A percentile compares a stretch with the other conserved stretches of the same genome.
Evolutionary conservation across 2,888 invertebrate species (phyloP).

Genomic region (Chrysomela aeneicollis): DNA sequence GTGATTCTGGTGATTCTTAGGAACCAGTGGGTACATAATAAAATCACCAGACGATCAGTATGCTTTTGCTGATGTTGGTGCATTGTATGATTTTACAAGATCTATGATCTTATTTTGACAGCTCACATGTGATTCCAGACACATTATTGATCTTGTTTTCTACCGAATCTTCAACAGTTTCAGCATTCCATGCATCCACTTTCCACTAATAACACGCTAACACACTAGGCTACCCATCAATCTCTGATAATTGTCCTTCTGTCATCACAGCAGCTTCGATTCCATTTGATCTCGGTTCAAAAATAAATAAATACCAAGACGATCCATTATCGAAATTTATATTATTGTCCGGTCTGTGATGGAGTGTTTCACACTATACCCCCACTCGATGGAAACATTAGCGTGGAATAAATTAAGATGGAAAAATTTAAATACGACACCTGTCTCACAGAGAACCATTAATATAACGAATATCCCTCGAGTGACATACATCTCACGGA

Average conservation of each 20-base stretch:
- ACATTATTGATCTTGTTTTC: no score
- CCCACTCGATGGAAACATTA: conserved; percentile 12
- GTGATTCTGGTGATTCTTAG: no score
- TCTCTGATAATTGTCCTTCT: conserved; percentile 6
- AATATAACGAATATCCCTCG: conserved; percentile 20
- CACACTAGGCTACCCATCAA: neutral
- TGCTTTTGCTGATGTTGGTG: no score
- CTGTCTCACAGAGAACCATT: conserved; percentile 16
- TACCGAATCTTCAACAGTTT: no score
- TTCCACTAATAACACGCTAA: neutral
- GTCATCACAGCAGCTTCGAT: conserved; percentile 4
- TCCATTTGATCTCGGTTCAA: conserved; percentile 18
- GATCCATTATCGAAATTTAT: conserved; percentile 19
- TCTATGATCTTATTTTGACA: no score
- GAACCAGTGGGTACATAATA: no score
- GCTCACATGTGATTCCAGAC: no score
- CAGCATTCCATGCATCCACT: no score
- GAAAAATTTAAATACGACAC: conserved; percentile 25
- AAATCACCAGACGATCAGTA: no score
- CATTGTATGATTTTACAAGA: no score
- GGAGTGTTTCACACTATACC: conserved; percentile 16
- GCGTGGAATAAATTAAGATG: conserved; percentile 21
- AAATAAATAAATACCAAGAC: conserved; percentile 13
- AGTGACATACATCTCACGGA: conserved; percentile 5
- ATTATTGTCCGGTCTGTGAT: conserved; percentile 8